phyloP scores from a whole-genome alignment of 2,888 invertebrate genomes.

The Sarcophaga carnaria region DNA sequence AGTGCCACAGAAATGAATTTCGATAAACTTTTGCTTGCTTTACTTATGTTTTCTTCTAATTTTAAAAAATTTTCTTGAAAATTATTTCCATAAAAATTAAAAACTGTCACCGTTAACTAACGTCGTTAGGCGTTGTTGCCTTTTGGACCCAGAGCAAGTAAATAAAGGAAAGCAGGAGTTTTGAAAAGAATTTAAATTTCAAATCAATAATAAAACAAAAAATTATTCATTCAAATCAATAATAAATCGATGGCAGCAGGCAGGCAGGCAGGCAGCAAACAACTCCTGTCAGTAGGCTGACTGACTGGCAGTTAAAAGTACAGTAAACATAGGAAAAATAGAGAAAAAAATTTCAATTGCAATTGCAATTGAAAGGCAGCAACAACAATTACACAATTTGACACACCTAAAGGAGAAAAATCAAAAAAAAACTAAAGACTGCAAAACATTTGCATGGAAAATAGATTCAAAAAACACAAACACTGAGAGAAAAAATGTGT shows the following conservation, averaged over 20 bases:
- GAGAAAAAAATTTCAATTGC: not conserved
- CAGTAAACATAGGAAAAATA: not conserved
- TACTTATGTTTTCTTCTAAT: too few species aligned
- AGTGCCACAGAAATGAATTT: too few species aligned
- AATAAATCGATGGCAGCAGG: slow-evolving; percentile 16
- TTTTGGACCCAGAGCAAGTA: slow-evolving; percentile 1
- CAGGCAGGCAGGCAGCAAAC: not conserved
- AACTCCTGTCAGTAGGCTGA: slow-evolving; percentile 10
- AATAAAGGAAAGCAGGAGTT: slow-evolving; percentile 6
- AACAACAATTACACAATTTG: slow-evolving; percentile 16
- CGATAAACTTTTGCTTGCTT: too few species aligned
- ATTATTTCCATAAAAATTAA: not conserved
- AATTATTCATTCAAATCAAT: slow-evolving; percentile 64
- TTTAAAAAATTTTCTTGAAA: not conserved
- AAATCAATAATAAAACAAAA: slow-evolving; percentile 67
- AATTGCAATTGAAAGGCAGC: slow-evolving; percentile 1
- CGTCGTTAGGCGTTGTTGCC: not conserved
- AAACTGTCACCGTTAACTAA: slow-evolving; percentile 25
- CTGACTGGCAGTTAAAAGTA: slow-evolving; percentile 29
- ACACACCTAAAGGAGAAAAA: slow-evolving; percentile 41
- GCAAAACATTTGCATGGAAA: slow-evolving; percentile 31
- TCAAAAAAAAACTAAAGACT: not conserved
- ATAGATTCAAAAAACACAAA: slow-evolving; percentile 1
- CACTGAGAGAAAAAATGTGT: slow-evolving; percentile 27
- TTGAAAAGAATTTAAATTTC: slow-evolving; percentile 68